A percentile compares a stretch with the other conserved stretches of the same genome.
Evolutionary conservation across 2,113 vertebrate species (phyloP).

Genomic region (Nerophis ophidion): DNA sequence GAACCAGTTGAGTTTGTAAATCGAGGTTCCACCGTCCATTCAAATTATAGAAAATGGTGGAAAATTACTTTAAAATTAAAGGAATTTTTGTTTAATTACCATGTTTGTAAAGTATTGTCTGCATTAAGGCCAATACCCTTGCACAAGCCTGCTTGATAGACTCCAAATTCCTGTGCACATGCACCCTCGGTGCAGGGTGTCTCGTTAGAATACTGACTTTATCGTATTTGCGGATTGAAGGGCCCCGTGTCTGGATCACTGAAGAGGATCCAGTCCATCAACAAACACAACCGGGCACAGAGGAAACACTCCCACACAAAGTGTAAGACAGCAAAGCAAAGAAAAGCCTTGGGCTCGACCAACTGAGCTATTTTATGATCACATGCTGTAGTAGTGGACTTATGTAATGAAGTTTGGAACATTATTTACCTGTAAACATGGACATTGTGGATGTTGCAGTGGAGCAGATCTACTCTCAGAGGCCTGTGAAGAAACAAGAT

Average conservation of each 20-base stretch:
- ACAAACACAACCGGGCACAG: slow-evolving; percentile 73
- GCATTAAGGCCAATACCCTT: too few species aligned
- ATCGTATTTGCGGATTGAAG: slow-evolving; percentile 16
- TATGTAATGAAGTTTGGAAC: neutral
- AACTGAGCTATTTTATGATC: neutral
- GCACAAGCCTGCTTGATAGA: too few species aligned
- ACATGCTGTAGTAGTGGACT: neutral
- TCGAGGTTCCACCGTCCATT: too few species aligned
- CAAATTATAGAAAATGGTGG: too few species aligned
- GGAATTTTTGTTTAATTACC: too few species aligned
- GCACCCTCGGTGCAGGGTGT: too few species aligned
- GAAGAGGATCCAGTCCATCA: slow-evolving; percentile 80
- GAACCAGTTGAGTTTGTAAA: too few species aligned
- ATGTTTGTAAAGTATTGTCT: too few species aligned
- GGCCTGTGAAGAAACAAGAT: slow-evolving; percentile 40
- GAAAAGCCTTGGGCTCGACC: neutral
- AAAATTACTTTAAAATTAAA: too few species aligned
- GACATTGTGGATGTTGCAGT: slow-evolving; percentile 45
- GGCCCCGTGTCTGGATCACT: slow-evolving; percentile 67
- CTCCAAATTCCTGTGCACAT: too few species aligned
- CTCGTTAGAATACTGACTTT: neutral
- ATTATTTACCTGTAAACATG: neutral
- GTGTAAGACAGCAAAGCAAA: slow-evolving; percentile 60
- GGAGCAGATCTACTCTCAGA: slow-evolving; percentile 64
- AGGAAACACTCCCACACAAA: slow-evolving; percentile 73